These are phyloP conservation scores for Hydrozoanthus gracilis DNA, from an alignment of 92 coral and sea anemone genomes.

Conservation along the genomic window DNA sequence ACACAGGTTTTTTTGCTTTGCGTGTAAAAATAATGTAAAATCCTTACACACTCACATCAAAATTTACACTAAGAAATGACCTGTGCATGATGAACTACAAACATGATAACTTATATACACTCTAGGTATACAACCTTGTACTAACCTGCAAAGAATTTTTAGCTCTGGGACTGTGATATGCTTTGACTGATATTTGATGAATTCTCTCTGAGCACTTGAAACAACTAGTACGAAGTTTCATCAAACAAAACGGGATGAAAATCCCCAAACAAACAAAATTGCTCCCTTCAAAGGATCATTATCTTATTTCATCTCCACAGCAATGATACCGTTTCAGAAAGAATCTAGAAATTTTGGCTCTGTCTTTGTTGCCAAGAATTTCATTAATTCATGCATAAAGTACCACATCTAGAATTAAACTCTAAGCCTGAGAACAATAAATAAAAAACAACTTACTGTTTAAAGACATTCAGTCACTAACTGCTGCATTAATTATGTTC, in stretches of 20 bases:
- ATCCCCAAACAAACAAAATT: constrained; percentile 13
- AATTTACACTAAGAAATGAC: neutral
- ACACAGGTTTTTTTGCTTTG: neutral
- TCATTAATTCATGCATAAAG: neutral
- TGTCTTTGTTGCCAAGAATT: neutral
- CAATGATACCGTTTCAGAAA: constrained; percentile 16
- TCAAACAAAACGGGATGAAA: neutral
- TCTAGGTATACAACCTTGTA: neutral
- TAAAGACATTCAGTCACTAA: constrained; percentile 19
- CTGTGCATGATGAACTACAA: neutral
- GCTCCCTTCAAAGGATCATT: constrained; percentile 18
- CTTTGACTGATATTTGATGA: neutral
- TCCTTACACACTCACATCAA: neutral
- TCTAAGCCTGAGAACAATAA: neutral
- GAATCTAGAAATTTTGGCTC: constrained; percentile 4
- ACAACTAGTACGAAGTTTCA: neutral
- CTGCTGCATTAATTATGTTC: neutral
- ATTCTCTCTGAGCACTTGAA: neutral
- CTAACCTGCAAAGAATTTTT: neutral
- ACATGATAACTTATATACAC: neutral
- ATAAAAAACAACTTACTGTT: neutral
- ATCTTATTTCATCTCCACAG: constrained; percentile 31
- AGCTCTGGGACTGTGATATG: neutral
- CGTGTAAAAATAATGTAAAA: neutral
- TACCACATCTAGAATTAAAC: neutral